phyloP scores from a whole-genome alignment of 2,888 invertebrate species.

The Flexamia atlantica region DNA sequence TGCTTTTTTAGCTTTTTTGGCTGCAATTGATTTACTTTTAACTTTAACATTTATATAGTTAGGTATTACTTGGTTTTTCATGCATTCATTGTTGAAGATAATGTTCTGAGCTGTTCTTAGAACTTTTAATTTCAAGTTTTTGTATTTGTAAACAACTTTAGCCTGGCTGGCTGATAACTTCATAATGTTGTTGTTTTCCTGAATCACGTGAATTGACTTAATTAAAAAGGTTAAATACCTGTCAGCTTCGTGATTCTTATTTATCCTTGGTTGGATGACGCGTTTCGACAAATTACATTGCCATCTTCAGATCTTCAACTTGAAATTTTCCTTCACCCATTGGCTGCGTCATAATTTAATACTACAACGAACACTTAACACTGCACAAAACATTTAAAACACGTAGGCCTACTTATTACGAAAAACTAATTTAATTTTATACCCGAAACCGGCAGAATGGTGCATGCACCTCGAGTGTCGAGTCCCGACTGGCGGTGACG shows the following conservation, averaged over 20 bases:
- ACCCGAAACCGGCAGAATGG: too few species aligned
- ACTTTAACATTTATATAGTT: constrained; percentile 20
- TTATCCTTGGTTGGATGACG: too few species aligned
- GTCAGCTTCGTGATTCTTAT: not conserved
- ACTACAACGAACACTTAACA: too few species aligned
- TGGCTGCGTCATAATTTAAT: too few species aligned
- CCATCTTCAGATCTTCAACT: too few species aligned
- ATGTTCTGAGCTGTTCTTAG: constrained; percentile 3
- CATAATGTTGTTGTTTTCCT: not conserved
- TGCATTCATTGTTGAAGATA: not conserved
- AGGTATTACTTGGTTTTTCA: constrained; percentile 22
- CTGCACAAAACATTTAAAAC: too few species aligned
- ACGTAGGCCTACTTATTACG: too few species aligned
- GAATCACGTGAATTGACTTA: not conserved
- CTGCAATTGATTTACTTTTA: not conserved
- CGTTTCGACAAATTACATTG: too few species aligned
- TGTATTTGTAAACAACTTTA: constrained; percentile 33
- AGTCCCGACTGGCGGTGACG: too few species aligned
- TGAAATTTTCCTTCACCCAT: too few species aligned
- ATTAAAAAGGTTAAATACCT: constrained; percentile 4
- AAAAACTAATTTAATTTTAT: too few species aligned
- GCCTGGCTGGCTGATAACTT: constrained; percentile 13
- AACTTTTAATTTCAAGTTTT: constrained; percentile 4
- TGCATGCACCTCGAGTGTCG: too few species aligned
- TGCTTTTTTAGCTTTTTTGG: constrained; percentile 20